A percentile compares a stretch with the other conserved stretches of the same genome.
These are phyloP conservation scores for Morelia viridis DNA, from an alignment of 2,797 vertebrate species.

Conservation along the genomic window DNA sequence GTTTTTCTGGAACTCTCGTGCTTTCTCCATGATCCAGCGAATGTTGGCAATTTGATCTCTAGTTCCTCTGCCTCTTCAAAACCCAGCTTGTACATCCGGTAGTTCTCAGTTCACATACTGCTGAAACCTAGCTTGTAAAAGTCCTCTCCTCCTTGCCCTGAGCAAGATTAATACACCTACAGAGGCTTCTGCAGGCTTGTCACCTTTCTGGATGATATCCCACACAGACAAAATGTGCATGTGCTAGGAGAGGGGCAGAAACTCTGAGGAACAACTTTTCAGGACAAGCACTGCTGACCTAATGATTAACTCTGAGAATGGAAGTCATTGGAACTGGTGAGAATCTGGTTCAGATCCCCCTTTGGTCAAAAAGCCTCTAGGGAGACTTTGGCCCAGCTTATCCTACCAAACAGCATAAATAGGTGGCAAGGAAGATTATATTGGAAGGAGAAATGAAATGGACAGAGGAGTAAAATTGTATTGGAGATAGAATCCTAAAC, in stretches of 20 bases:
- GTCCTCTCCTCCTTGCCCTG: neutral
- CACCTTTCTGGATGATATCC: neutral
- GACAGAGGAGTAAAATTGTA: neutral
- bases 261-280: neutral
- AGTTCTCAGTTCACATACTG: too few species aligned
- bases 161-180: conserved; percentile 2
- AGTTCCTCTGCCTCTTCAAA: too few species aligned
- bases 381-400: neutral
- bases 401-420: neutral
- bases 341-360: neutral
- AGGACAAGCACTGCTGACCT: neutral
- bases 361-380: neutral
- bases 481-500: neutral
- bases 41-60: too few species aligned
- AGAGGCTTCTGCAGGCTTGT: neutral
- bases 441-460: neutral
- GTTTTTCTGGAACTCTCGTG: too few species aligned
- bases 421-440: neutral
- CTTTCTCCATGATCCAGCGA: too few species aligned
- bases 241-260: neutral
- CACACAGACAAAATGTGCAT: neutral
- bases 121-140: neutral
- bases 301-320: neutral
- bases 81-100: too few species aligned
- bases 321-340: neutral